Conservation (phyloP, 2,797 vertebrate species). For the Crypturellus tataupa region DNA sequence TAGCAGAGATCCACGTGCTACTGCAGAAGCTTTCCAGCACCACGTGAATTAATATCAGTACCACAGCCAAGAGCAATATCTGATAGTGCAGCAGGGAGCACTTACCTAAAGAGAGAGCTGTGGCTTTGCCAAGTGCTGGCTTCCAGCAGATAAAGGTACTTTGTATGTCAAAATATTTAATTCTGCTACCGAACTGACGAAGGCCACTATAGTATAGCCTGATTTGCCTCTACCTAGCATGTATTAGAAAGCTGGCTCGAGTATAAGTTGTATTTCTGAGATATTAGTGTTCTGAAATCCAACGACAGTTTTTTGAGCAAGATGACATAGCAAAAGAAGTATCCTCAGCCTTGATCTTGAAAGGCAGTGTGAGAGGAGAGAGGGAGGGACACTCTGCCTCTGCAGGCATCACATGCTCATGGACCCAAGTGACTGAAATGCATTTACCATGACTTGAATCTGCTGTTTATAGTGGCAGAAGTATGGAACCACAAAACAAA, state of each 20-base stretch:
- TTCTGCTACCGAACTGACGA: not conserved
- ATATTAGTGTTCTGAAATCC: not conserved
- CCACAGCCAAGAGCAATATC: too few relatives aligned
- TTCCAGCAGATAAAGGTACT: not conserved
- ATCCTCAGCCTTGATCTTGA: not conserved
- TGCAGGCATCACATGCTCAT: constrained; percentile 12
- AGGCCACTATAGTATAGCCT: not conserved
- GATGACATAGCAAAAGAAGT: not conserved
- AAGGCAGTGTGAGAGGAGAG: not conserved
- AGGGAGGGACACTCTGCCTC: not conserved
- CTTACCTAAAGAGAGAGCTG: not conserved
- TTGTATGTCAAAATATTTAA: not conserved
- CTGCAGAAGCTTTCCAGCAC: not conserved
- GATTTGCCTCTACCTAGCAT: not conserved
- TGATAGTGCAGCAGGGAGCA: not conserved
- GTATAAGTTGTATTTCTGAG: not conserved
- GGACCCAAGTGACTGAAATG: constrained; percentile 31
- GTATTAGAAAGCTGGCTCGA: not conserved
- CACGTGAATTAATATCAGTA: too few relatives aligned
- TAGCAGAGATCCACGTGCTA: not conserved
- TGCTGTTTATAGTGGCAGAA: not conserved
- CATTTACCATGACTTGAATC: constrained; percentile 36
- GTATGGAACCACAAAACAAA: not conserved
- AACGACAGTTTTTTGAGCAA: not conserved
- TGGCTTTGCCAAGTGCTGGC: not conserved